Base-by-base conservation (phyloP, 2,113 vertebrate genomes). In the Nycticryphes semicollaris region DNA sequence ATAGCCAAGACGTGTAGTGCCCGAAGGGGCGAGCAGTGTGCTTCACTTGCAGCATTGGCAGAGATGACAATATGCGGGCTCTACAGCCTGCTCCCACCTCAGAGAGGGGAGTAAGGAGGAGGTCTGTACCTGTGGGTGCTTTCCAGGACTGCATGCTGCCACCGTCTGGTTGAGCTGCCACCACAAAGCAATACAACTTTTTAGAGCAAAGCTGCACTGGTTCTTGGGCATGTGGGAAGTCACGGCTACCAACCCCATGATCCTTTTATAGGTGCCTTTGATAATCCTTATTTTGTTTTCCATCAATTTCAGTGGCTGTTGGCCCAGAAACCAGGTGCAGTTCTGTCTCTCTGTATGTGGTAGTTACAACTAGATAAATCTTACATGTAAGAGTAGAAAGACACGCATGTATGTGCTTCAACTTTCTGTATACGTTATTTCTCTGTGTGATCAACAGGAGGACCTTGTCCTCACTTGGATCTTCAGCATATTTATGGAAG, bases 401-500 rank as follows among this genome's bases (percentile, higher is more conserved):
- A 37, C 10, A 7, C 19, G 3, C 18, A 14, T 39, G 14, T 67
- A 3, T 30, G 7, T 66, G 37, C 47, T 90, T 56, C 68, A 14
- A 67, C 33, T 73, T 93, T 70, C 48, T 7, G 84, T 35, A 18
- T 8, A 24, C 51, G 8, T 64, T 25, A 69, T 66, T 95, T 84
- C 85, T 70, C n/a, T 82, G 31, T 96, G 45, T 93, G 73, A 39
- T 88, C 83, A 84, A 31, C 96, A 99, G 99, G 97, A 98, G 98
- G 95, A 99, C 98, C 2, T 93, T 99, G 89, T 98, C 98, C 69
- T 96, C 98, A 0, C 82, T 97, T 87, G 97, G 97, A 91, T 98
- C 99, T 57, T 89, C 98, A 47, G 97, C 98, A 6, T 98, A 98
- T 77, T 60, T 98, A 51, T 99, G 99, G 99, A 99, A 97, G 70